Evolutionary conservation across 2,888 invertebrate species (phyloP).

Genomic region (Drosophila meridiana): DNA sequence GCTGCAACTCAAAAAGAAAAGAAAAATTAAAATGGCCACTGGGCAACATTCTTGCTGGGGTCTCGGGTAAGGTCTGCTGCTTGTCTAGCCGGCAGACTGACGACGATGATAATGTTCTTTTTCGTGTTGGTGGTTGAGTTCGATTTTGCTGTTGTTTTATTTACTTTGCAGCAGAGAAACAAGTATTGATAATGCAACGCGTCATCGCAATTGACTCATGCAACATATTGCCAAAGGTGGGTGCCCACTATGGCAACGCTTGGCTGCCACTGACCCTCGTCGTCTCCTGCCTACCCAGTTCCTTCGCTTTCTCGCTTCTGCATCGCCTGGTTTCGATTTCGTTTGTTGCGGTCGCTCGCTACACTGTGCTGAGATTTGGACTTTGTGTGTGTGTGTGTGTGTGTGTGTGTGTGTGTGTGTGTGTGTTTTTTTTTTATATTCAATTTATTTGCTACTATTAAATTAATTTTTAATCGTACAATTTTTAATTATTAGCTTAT

Average conservation of each 20-base stretch:
- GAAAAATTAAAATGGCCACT: conserved; percentile 41
- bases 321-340: conserved; percentile 51
- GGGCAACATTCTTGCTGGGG: conserved; percentile 50
- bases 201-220: conserved; percentile 31
- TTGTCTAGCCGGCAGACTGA: conserved; percentile 59
- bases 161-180: conserved; percentile 4
- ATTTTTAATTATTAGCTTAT: no score
- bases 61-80: conserved; percentile 55
- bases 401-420: no score
- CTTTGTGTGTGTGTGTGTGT: no score
- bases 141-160: not conserved
- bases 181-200: conserved; percentile 13
- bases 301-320: not conserved
- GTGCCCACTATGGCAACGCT: conserved; percentile 32
- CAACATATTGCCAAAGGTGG: conserved; percentile 55
- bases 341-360: conserved; percentile 51
- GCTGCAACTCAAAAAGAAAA: conserved; percentile 6
- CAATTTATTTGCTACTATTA: no score
- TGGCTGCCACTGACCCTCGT: conserved; percentile 16
- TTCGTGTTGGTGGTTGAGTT: conserved; percentile 20
- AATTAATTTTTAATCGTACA: no score
- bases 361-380: conserved; percentile 51
- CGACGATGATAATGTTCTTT: conserved; percentile 9
- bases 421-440: no score
- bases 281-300: not conserved